A percentile compares a stretch with the other conserved stretches of the same genome.
Evolutionary conservation across 2,113 vertebrate species (phyloP).

Genomic region (Oncorhynchus nerka): DNA sequence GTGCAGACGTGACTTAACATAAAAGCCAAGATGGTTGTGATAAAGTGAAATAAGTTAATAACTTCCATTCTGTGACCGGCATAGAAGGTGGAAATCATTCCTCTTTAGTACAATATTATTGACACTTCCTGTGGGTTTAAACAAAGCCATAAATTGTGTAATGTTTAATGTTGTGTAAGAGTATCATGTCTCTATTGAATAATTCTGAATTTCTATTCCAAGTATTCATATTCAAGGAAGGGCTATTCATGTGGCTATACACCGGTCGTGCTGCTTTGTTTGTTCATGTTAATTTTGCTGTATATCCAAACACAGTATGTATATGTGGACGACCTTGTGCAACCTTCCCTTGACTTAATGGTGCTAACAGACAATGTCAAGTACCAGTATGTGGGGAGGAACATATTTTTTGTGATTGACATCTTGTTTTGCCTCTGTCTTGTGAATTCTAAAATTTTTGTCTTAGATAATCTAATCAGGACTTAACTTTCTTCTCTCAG

Average conservation of each 20-base stretch:
- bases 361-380: not conserved
- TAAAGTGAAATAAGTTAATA: not conserved
- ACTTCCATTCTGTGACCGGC: not conserved
- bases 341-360: not conserved
- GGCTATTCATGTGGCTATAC: not conserved
- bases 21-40: no score
- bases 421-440: constrained; percentile 31
- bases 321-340: not conserved
- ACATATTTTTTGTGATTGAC: constrained; percentile 39
- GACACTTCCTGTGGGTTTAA: not conserved
- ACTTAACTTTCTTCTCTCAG: not conserved
- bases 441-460: constrained; percentile 15
- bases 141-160: constrained; percentile 30
- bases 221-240: not conserved
- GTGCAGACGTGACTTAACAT: no score
- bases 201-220: not conserved
- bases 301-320: not conserved
- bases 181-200: not conserved
- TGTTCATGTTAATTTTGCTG: not conserved
- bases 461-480: not conserved
- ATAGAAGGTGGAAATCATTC: not conserved
- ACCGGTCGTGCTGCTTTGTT: not conserved
- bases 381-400: not conserved
- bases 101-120: not conserved
- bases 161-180: not conserved